These are phyloP conservation scores for Lissonota sp. DNA, from an alignment of 2,888 invertebrate species.

Conservation along the genomic window DNA sequence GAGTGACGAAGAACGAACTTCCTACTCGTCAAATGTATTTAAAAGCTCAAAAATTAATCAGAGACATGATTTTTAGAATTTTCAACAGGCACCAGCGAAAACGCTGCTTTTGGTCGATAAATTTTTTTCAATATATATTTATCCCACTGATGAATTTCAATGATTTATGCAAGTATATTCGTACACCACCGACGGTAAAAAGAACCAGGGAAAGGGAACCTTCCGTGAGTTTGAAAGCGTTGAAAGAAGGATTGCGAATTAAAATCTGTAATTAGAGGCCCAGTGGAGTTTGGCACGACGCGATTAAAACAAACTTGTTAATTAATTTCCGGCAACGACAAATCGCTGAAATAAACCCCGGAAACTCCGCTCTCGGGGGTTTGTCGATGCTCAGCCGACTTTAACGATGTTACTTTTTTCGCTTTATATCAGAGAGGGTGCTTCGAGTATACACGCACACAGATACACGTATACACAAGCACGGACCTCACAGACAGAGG, in stretches of 20 bases:
- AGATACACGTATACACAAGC: not conserved
- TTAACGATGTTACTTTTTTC: conserved; percentile 23
- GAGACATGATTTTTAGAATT: too few species aligned
- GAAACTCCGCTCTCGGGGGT: conserved; percentile 13
- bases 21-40: too few species aligned
- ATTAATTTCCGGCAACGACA: conserved; percentile 77
- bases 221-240: conserved; percentile 3
- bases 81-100: too few species aligned
- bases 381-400: conserved; percentile 28
- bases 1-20: too few species aligned
- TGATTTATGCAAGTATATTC: too few species aligned
- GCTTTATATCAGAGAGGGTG: conserved; percentile 17
- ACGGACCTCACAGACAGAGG: conserved; percentile 26
- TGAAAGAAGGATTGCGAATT: conserved; percentile 71
- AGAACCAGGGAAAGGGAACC: too few species aligned
- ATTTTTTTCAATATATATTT: too few species aligned
- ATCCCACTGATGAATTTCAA: too few species aligned
- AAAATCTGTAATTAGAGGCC: conserved; percentile 68
- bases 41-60: too few species aligned
- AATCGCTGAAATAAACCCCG: conserved; percentile 65
- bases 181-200: too few species aligned
- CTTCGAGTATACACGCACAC: not conserved
- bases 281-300: conserved; percentile 44
- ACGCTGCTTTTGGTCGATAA: too few species aligned
- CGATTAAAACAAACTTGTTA: conserved; percentile 78